Conservation (phyloP, 2,797 vertebrate species). For the Gallirallus australis region DNA sequence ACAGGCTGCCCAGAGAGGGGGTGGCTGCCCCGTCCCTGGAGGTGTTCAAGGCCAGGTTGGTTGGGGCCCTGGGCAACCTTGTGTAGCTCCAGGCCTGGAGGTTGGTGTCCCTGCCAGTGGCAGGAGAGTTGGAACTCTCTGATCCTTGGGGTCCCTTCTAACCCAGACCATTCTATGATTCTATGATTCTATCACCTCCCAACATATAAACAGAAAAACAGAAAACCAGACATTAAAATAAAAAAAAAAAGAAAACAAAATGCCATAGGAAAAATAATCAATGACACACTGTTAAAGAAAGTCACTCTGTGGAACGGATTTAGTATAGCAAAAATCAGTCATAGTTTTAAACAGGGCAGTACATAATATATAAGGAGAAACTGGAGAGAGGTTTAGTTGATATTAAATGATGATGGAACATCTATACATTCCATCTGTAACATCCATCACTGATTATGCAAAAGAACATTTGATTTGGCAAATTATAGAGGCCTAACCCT, state of each 20-base stretch:
- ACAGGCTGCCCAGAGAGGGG: too few relatives aligned
- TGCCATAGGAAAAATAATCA: background rate
- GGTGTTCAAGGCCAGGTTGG: too few relatives aligned
- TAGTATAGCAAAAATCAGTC: background rate
- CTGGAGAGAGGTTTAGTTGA: background rate
- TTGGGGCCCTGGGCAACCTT: too few relatives aligned
- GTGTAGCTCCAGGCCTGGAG: too few relatives aligned
- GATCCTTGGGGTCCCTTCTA: too few relatives aligned
- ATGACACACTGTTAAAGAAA: background rate
- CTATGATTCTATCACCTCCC: background rate
- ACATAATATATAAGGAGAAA: background rate
- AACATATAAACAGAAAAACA: background rate
- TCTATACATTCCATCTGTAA: background rate
- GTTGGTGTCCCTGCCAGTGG: too few relatives aligned
- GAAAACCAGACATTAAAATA: background rate
- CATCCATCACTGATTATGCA: background rate
- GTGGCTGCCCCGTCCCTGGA: too few relatives aligned
- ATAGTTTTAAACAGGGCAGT: background rate
- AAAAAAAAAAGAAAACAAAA: background rate
- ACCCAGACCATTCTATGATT: too few relatives aligned
- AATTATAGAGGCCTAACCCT: background rate
- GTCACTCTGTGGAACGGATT: background rate
- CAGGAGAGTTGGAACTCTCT: too few relatives aligned
- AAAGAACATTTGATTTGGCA: background rate
- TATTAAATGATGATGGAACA: conserved; percentile 5